Base-by-base conservation (phyloP, 35 echinoderm and acorn worm genomes). In the Ophioderma brevispina region DNA sequence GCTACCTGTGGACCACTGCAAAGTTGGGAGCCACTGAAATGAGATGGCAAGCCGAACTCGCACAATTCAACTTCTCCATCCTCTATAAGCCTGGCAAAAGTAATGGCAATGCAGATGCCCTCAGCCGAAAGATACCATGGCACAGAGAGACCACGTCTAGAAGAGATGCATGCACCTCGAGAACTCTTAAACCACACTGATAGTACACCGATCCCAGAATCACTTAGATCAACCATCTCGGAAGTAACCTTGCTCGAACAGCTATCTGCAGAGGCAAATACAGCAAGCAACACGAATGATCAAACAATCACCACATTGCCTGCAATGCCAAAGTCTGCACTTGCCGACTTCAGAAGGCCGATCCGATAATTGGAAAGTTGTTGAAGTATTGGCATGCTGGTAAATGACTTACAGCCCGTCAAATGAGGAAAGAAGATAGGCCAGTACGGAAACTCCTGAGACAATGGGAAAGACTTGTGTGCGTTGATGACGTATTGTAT, bases 61-160 rank as follows among this genome's bases (percentile, higher is more conserved):
- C 88, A 0, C 87, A 85, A 76, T 79, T 94, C 33, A 75, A 85
- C 28, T 94, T 94, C 42, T 28, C 31, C 1, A 86, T 86, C 15
- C 75, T 78, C n/a, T 85, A 94, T 88, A 36, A 39, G 34, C 38
- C 92, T 17, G 92, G 92, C 0, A 79, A 35, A 31, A 30, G 25
- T 1, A 90, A 94, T 75, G 52, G 19, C 8, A 94, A 94, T 82
- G 92, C 83, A 15, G 92, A 94, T 80, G 82, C 92, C 14, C 78
- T 90, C 17, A 90, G 92, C 75, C 59, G 55, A 3, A 75, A 87
- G 35, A 25, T 1, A 77, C 1, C 85, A 87, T 36, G 37, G n/a
- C 28, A 23, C 37, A 40, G 35, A 82, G 21, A 1, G 1, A 34
- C 11, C 1, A 80, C 13, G 13, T 17, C 31, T 80, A 13, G 78